Conservation (phyloP, 2,888 invertebrate genomes). For the Diaphora mendica region DNA sequence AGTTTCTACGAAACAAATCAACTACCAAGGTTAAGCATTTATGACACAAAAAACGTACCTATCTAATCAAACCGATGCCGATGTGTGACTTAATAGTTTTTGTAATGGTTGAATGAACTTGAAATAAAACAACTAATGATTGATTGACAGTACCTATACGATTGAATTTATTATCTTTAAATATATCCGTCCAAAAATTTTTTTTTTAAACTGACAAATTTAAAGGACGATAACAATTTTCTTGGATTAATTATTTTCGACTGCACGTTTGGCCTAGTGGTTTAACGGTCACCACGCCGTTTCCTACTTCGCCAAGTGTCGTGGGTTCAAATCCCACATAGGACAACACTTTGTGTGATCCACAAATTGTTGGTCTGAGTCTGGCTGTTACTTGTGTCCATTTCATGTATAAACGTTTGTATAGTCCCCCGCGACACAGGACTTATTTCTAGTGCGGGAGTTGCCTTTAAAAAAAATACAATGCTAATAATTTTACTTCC, state of each 20-base stretch:
- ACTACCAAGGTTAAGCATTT: conserved; percentile 16
- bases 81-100: conserved; percentile 21
- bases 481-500: background rate
- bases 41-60: conserved; percentile 16
- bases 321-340: no score
- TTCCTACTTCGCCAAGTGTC: no score
- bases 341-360: no score
- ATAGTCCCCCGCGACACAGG: no score
- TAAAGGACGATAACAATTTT: background rate
- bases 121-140: conserved; percentile 5
- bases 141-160: conserved; percentile 18
- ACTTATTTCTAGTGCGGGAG: no score
- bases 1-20: conserved; percentile 12
- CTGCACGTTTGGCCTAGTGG: no score
- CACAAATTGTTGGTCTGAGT: no score
- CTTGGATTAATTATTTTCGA: no score
- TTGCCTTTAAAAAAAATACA: no score
- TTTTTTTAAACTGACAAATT: background rate
- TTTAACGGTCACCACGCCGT: no score
- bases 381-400: no score
- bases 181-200: background rate
- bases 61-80: conserved; percentile 8
- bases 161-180: conserved; percentile 1
- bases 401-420: no score
- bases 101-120: conserved; percentile 17